Percentiles rank a stretch among this genome's conserved stretches.
Evolutionary conservation across 2,888 invertebrate genomes (phyloP).

Genomic region (Spodoptera picta): DNA sequence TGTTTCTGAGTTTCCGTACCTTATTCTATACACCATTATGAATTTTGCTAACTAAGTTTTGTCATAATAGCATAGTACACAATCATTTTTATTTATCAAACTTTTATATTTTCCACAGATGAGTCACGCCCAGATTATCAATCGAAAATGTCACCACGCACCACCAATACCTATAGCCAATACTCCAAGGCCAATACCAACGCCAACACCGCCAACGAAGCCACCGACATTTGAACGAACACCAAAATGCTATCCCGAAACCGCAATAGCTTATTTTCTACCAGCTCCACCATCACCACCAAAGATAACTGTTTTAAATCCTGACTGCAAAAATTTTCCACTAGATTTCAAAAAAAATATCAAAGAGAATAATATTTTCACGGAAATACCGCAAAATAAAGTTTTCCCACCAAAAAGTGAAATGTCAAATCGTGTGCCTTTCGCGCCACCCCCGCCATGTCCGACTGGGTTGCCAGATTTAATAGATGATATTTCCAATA

Average conservation of each 20-base stretch:
- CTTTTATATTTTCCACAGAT: conserved; percentile 29
- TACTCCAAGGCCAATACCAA: conserved; percentile 1
- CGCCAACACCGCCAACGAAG: conserved; percentile 6
- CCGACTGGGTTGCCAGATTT: conserved; percentile 58
- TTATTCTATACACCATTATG: too few relatives aligned
- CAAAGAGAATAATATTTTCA: conserved; percentile 20
- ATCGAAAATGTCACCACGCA: neutral
- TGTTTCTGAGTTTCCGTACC: too few relatives aligned
- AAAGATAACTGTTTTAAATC: conserved; percentile 50
- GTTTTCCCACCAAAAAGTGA: conserved; percentile 19
- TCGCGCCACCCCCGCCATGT: conserved; percentile 47
- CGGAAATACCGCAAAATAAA: conserved; percentile 23
- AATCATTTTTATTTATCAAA: neutral
- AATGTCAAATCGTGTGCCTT: conserved; percentile 33
- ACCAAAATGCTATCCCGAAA: conserved; percentile 57
- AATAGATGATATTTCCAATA: conserved; percentile 52
- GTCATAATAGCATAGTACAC: neutral
- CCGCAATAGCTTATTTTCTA: conserved; percentile 61
- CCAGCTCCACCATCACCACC: conserved; percentile 53
- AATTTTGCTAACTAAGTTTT: too few relatives aligned
- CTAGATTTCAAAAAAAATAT: conserved; percentile 1
- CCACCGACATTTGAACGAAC: conserved; percentile 20
- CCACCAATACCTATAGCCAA: conserved; percentile 1
- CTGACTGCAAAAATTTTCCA: conserved; percentile 17
- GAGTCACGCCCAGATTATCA: conserved; percentile 18